Evolutionary conservation across 2,797 vertebrate species (phyloP).

Genomic region (Prunella strophiata): DNA sequence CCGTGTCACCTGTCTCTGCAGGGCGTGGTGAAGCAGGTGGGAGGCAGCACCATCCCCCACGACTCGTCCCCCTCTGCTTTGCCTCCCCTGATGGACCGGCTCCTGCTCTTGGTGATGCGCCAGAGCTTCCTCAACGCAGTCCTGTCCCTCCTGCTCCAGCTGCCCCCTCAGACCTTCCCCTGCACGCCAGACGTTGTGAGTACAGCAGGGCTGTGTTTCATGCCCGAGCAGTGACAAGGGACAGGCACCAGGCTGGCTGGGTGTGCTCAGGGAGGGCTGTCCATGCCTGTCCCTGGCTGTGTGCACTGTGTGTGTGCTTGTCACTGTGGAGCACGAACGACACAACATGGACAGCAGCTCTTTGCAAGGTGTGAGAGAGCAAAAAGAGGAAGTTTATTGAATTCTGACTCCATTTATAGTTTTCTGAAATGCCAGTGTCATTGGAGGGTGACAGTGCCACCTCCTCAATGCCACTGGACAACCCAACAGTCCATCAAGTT

Average conservation of each 20-base stretch:
- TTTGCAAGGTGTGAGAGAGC: too few relatives aligned
- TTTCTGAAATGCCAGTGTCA: too few relatives aligned
- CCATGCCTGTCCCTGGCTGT: not conserved
- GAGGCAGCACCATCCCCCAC: conserved; percentile 36
- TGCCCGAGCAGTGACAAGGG: accelerated
- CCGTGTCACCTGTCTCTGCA: not conserved
- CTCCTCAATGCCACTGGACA: too few relatives aligned
- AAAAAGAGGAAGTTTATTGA: too few relatives aligned
- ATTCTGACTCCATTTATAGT: too few relatives aligned
- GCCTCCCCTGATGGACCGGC: not conserved
- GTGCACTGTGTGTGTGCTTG: not conserved
- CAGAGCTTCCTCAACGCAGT: not conserved
- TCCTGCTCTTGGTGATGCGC: not conserved
- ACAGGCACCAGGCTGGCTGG: accelerated
- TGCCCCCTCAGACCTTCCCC: not conserved
- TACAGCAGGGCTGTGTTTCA: accelerated
- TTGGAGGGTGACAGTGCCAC: too few relatives aligned
- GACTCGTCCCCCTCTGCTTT: not conserved
- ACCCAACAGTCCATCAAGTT: too few relatives aligned
- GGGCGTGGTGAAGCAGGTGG: not conserved
- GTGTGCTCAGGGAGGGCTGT: not conserved
- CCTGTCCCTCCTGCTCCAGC: not conserved
- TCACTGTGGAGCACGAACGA: too few relatives aligned
- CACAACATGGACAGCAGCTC: too few relatives aligned
- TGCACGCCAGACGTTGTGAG: not conserved